phyloP scores from a whole-genome alignment of 2,113 vertebrate genomes.

The Callocephalon fimbriatum region DNA sequence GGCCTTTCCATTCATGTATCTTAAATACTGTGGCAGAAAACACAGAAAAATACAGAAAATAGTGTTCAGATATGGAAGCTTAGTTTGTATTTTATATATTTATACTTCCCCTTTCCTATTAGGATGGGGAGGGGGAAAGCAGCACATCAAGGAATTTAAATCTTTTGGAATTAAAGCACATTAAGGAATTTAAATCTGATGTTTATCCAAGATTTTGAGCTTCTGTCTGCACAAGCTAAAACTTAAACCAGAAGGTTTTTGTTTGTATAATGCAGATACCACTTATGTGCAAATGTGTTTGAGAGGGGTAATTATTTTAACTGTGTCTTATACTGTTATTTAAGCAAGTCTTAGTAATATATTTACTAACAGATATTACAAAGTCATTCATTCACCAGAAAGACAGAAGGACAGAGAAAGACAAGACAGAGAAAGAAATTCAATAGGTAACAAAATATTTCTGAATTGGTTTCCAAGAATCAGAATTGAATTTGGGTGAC shows the following conservation, averaged over 20 bases:
- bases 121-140: neutral
- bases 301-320: neutral
- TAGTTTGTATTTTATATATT: neutral
- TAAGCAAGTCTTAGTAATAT: neutral
- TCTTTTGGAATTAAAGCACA: neutral
- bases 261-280: neutral
- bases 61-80: neutral
- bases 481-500: neutral
- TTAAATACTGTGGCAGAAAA: neutral
- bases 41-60: neutral
- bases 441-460: neutral
- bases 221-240: neutral
- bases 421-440: neutral
- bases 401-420: neutral
- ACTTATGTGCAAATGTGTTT: fast-evolving
- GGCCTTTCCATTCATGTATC: neutral
- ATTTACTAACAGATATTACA: neutral
- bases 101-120: neutral
- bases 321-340: neutral
- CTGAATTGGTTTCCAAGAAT: neutral
- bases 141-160: neutral
- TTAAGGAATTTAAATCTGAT: neutral
- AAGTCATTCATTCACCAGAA: neutral
- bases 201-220: neutral
- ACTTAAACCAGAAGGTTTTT: neutral